Evolutionary conservation across 2,113 vertebrate species (phyloP), one percentile per base, ranked within the genome.

Genomic region (Polypterus bichir): DNA sequence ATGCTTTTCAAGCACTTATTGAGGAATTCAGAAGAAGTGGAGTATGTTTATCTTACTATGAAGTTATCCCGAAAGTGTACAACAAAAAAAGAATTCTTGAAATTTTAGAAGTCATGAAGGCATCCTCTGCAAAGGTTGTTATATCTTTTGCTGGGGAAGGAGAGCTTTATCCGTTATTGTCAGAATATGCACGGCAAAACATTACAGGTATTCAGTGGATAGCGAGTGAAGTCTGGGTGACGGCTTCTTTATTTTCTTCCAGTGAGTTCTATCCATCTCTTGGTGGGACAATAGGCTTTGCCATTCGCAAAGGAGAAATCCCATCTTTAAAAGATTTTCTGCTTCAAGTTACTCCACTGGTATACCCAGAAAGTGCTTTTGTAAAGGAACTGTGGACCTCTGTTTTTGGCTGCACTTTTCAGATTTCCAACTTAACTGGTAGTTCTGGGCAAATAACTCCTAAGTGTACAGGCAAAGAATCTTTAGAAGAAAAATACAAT

Each of bases 141-240:
- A 68, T 74, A 5, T 70, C 69, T 3, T 70, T 71, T 46, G 70
- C 70, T 11, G 62, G 62, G n/a, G 64, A 69, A 7, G 65, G 59
- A 46, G 72, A 76, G 49, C 60, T 64, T 57, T 79, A 65, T 63
- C 73, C 0, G 53, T 81, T 3, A 67, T 77, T 67, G 71, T 81
- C 55, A 27, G 52, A 81, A 72, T 64, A 81, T n/a, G 60, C 73
- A 2, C 61, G 9, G 8, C 75, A 79, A 53, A 80, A 82, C 57
- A 63, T 84, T 4, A 81, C 71, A 47, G 76, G 73, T 6, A 69
- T 70, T n/a, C 82, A 84, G 66, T 86, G 84, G 84, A 79, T 84
- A 11, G 78, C 78, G 44, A 83, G 78, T 64, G 83, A 84, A 68
- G 77, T 77, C 5, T 85, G 82, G 83, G 66, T 79, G 57, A 69